Evolutionary conservation across 1,140 invertebrate genomes (phyloP).

Genomic region (Cotesia vestalis): DNA sequence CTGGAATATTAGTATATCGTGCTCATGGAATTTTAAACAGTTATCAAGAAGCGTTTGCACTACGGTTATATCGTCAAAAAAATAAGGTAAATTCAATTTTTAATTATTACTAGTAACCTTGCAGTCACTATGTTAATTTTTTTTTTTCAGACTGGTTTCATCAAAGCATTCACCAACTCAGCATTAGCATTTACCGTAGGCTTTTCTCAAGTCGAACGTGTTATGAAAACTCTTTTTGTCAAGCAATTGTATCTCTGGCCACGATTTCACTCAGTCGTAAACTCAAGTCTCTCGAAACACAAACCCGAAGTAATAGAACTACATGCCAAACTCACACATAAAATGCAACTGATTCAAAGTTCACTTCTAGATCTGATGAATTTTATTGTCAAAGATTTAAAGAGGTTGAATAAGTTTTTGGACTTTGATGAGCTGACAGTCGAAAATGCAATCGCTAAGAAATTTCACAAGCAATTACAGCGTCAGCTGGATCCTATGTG

Average conservation of each 20-base stretch:
- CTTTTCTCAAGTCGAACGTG: conserved; percentile 86
- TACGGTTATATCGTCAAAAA: conserved; percentile 86
- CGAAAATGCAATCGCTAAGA: conserved; percentile 91
- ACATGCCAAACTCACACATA: conserved; percentile 81
- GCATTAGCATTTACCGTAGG: conserved; percentile 89
- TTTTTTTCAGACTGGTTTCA: conserved; percentile 89
- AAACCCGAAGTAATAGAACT: conserved; percentile 88
- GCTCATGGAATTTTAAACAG: conserved; percentile 94
- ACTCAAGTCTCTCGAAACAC: conserved; percentile 69
- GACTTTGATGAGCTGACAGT: conserved; percentile 87
- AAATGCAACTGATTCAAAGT: conserved; percentile 86
- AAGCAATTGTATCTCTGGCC: conserved; percentile 94
- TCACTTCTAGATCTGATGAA: conserved; percentile 91
- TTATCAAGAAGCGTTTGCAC: conserved; percentile 93
- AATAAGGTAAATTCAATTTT: conserved; percentile 78
- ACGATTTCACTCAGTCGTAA: conserved; percentile 73
- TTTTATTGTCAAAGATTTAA: conserved; percentile 87
- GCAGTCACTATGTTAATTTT: conserved; percentile 34
- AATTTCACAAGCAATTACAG: conserved; percentile 91
- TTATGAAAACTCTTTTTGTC: conserved; percentile 93
- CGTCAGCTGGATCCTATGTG: conserved; percentile 92
- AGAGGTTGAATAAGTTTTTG: conserved; percentile 80
- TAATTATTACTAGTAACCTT: no score
- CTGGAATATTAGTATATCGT: conserved; percentile 87
- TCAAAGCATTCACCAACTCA: conserved; percentile 93